These are phyloP conservation scores for Zingel zingel DNA, from an alignment of 2,113 vertebrate genomes.

Conservation along the genomic window DNA sequence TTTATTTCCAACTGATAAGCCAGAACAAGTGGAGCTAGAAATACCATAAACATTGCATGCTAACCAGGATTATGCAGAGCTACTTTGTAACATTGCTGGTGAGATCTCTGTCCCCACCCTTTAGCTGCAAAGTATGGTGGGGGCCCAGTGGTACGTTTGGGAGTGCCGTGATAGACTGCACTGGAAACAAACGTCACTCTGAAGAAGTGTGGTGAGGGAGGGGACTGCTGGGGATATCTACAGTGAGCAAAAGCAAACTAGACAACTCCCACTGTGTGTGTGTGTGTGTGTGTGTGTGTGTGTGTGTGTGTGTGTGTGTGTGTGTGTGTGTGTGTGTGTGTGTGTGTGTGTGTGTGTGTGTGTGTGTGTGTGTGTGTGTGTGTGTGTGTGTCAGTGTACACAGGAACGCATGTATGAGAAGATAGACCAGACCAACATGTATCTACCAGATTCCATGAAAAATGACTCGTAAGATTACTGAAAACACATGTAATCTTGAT, in stretches of 20 bases:
- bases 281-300: too few species aligned
- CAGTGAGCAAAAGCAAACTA: too few species aligned
- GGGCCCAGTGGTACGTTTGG: conserved; percentile 30
- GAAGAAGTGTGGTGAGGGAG: conserved; percentile 30
- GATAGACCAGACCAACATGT: not conserved
- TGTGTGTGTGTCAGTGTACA: conserved; percentile 2
- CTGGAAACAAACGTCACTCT: conserved; percentile 44
- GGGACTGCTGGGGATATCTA: not conserved
- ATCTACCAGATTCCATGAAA: not conserved
- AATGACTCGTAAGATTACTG: not conserved
- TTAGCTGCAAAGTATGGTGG: not conserved
- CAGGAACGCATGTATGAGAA: not conserved
- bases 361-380: not conserved
- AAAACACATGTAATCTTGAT: not conserved
- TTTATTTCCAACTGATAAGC: conserved; percentile 1
- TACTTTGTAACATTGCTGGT: not conserved
- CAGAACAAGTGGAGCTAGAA: not conserved
- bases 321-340: too few species aligned
- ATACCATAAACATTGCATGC: not conserved
- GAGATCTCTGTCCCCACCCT: not conserved
- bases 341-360: too few species aligned
- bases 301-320: too few species aligned
- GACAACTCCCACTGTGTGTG: too few species aligned
- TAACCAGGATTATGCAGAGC: not conserved
- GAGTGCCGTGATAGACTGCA: conserved; percentile 38